Evolutionary conservation across 2,113 vertebrate genomes (phyloP), one percentile per base, ranked within the genome.

Genomic region (Colossoma macropomum): DNA sequence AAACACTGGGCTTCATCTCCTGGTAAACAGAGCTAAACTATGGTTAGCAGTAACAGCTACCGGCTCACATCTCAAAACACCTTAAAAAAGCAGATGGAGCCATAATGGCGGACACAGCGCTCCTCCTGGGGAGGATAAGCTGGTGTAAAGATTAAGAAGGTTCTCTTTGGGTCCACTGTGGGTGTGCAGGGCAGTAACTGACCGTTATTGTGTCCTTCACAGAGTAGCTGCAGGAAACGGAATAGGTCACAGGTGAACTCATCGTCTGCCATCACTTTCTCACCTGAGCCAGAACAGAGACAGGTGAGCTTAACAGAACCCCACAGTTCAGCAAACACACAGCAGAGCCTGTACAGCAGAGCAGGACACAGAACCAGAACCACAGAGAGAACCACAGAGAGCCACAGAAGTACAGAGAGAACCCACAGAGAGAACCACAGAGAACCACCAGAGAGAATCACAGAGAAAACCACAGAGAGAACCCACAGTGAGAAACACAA

Each of bases 231-330:
- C 84, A 99, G 92, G 87, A 98, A 97, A 17, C 97, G 94, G 90
- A 99, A 99, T 45, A 99, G 94, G 85, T 99, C 97, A 82, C 97
- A 97, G 10, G 97, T 99, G 87, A 98, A 99, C 85, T 97, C 96
- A 10, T 98, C 97, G 0, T 99, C 97, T 0, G 97, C 91, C 97
- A 99, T 99, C 87, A 98, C 97, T 87, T 98, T 99, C 91, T 99
- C 97, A 92, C 96, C 97, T 98, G 89, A 15, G 32, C 21, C 38
- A 71, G 62, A 63, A 34, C 23, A 71, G 21, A 74, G 79, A 27
- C 45, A 56, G 19, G 59, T 34, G 12, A 52, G 34, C 17, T 30
- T 9, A 19, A 12, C 50, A 11, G n/a, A 19, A 32, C 62, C 0
- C 4, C 10, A 5, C 65, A 17, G 6, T 17, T 59, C 19, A 25